Evolutionary conservation across 2,888 invertebrate genomes (phyloP), one percentile per base, ranked within the genome.

Genomic region (Netelia inedita): DNA sequence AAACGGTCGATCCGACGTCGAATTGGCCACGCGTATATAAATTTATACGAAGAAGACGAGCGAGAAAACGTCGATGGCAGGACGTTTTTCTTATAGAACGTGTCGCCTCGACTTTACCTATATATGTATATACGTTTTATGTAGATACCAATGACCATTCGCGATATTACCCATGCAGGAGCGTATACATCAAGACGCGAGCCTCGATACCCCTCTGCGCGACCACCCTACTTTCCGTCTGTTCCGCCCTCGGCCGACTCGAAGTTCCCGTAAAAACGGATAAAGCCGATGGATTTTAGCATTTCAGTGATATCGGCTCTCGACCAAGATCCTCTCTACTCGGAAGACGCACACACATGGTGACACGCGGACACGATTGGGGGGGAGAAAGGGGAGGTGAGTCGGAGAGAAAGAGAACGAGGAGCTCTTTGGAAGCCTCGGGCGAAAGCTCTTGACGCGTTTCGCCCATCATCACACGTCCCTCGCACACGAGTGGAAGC

Each of bases 301-400:
- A 23, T 66, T 75, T 75, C 75, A 50, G 65, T 23, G 55, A 66
- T 23, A 75, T 75, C 75, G 19, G 66, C 55, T 66, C 66, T 66
- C 41, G 61, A 63, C 11, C 50, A 19, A 63, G 63, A 74, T 63
- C 50, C 53, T 74, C 65, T 65, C 16, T 16, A 21, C 6, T 63
- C 53, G 21, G 21, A 53, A 21, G 21, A 6, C 35, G 6, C 35
- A 35, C 35, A 35, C 35, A 35, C 35, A 6, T 35, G 6, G 35
- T 1, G 6, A 35, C 5, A 35, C 35, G 1, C 35, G 35, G 35
- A 35, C 35, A 35, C 35, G 35, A 35, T 8, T 35, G 35, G 6
- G 35, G 35, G 35, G 5, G 35, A 35, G 23, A 35, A 6, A 1
- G 35, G 6, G 35, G 35, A 6, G 35, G 0, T 35, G 35, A 35